Evolutionary conservation across 2,797 vertebrate genomes (phyloP).

Genomic region (Syngnathus rostellatus): DNA sequence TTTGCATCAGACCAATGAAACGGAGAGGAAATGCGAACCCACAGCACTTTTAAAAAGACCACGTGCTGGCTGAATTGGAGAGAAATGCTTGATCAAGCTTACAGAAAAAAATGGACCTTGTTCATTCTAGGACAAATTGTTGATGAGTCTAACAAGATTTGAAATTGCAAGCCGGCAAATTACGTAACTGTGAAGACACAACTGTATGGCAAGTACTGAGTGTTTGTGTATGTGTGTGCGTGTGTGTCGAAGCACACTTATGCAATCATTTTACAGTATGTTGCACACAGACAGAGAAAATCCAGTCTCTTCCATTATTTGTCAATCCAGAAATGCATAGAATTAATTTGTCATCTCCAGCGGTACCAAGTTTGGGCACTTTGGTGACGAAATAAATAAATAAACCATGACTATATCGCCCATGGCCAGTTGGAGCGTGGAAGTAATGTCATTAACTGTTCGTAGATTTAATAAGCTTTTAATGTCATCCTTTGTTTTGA

Average conservation of each 20-base stretch:
- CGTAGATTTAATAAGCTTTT: not conserved
- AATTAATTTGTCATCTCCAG: not conserved
- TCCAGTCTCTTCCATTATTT: not conserved
- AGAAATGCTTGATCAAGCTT: not conserved
- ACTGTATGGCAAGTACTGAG: not conserved
- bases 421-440: not conserved
- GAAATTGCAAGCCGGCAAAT: slow-evolving; percentile 1
- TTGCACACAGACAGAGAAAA: slow-evolving; percentile 7
- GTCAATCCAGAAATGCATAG: not conserved
- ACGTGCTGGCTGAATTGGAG: not conserved
- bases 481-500: not conserved
- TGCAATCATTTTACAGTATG: slow-evolving; percentile 1
- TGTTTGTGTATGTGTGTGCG: not conserved
- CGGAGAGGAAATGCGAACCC: not conserved
- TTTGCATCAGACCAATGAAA: not conserved
- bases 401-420: not conserved
- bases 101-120: not conserved
- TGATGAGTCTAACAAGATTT: slow-evolving; percentile 1
- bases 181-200: slow-evolving; percentile 2
- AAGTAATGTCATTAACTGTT: not conserved
- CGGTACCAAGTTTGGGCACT: not conserved
- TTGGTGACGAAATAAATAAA: not conserved
- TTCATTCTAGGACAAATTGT: slow-evolving; percentile 3
- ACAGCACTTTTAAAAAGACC: not conserved
- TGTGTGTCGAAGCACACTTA: not conserved